Evolutionary conservation across 2,888 invertebrate genomes (phyloP), one percentile per base, ranked within the genome.

Genomic region (Adelphocoris suturalis): DNA sequence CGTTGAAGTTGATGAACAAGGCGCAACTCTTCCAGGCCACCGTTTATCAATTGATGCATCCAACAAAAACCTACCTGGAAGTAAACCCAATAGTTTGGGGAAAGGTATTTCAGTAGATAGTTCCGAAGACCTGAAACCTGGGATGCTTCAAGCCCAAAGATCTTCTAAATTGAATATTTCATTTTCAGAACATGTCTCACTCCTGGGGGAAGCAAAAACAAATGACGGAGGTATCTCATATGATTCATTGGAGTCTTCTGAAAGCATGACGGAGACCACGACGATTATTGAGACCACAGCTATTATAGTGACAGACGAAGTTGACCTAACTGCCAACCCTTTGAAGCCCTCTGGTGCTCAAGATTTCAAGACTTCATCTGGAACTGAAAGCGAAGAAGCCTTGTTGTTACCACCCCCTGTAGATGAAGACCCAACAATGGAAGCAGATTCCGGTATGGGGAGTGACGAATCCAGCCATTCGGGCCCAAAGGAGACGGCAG

Each of bases 101-200:
- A 19, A 23, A 19, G 19, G 23, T 68, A 23, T 68, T 19, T 68
- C 68, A 23, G 12, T 12, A 23, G 68, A 68, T 12, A 68, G 68
- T 13, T 68, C 68, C 4, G 68, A 68, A 68, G 68, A 68, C 9
- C 68, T 68, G 5, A 68, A 68, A 23, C 68, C 68, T 0, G 68
- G 68, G 0, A 19, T 68, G 23, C 13, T 68, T 0, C 68, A 68
- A 68, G 68, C 68, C 4, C 68, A 68, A 27, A 68, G 68, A 68
- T 68, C 68, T 23, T 68, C 68, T 19, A 68, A 68, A 27, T 23
- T 68, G 68, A 68, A 68, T 68, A 68, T 68, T 19, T 68, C 68
- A 13, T 68, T 68, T 68, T 68, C 68, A 11, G 68, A 68, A 68
- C 68, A 68, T 23, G 23, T 68, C 0, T 68, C 68, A 0, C 68